Evolutionary conservation across 2,113 vertebrate genomes (phyloP), one percentile per base, ranked within the genome.

Genomic region (Argyrosomus japonicus): DNA sequence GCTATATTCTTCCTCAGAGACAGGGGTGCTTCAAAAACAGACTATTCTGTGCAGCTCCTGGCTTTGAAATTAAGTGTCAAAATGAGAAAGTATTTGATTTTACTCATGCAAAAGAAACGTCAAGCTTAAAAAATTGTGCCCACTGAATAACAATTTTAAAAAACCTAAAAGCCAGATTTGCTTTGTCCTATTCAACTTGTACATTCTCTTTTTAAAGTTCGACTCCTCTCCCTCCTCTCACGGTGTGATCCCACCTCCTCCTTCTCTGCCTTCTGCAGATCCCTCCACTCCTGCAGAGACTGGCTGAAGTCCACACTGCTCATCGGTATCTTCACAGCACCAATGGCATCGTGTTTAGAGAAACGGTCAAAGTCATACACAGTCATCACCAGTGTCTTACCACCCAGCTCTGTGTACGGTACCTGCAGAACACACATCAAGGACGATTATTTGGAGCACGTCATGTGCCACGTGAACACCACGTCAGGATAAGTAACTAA

Each of bases 311-410:
- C 98, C 88, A 99, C 95, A 0, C 96, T 96, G 90, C 97, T 99
- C 97, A 99, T 99, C 0, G 96, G 96, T 64, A 99, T 96, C 91
- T 97, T 97, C 84, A 97, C 96, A 21, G 96, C 97, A 27, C 98
- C 98, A 21, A 99, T 99, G 79, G 98, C 97, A 61, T 99, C 98
- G 18, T 99, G 98, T 90, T 99, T 98, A 79, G 98, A 98, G 93
- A 98, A 99, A 50, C 97, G 98, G 89, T 98, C 97, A 81, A 98
- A 99, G 90, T 98, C 97, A 54, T 98, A 99, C 32, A 98, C 96
- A 3, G 97, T 97, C 97, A 99, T 96, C 90, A 98, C 96, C 88
- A 98, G 95, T 7, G 97, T 98, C 94, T 97, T 99, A 67, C 98
- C 98, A 10, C 98, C 97, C 77, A 99, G 87, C 93, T 99, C 98